A percentile compares a stretch with the other conserved stretches of the same genome.
phyloP scores from a whole-genome alignment of 2,797 vertebrate genomes.

The Sebastes matsubarae region DNA sequence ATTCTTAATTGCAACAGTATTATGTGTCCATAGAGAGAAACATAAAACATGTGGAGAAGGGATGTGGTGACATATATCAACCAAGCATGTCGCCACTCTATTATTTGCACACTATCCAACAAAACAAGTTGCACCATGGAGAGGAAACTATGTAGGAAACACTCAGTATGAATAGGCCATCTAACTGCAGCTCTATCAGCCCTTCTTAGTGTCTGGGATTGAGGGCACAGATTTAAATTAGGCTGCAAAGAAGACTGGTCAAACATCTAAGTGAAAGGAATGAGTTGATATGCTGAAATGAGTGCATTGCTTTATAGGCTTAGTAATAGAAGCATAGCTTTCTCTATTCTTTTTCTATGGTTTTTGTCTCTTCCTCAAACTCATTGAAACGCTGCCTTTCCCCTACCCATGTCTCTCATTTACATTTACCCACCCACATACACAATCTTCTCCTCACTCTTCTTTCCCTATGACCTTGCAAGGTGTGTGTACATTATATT shows the following conservation, averaged over 20 bases:
- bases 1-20: not conserved
- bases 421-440: constrained; percentile 5
- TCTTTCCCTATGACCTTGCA: constrained; percentile 35
- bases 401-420: not conserved
- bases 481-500: not conserved
- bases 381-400: not conserved
- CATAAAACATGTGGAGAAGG: not conserved
- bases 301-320: not conserved
- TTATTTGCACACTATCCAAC: not conserved
- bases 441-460: not conserved
- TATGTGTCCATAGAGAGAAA: not conserved
- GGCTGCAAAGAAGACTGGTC: not conserved
- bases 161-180: not conserved
- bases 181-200: not conserved
- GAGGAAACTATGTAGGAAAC: not conserved
- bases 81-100: not conserved
- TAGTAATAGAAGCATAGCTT: not conserved
- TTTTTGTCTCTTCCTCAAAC: not conserved
- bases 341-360: not conserved
- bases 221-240: constrained; percentile 23
- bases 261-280: constrained; percentile 6
- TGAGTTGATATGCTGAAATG: not conserved
- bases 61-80: not conserved
- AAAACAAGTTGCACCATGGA: not conserved
- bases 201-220: constrained; percentile 4